These are phyloP conservation scores for Poecile atricapillus DNA, from an alignment of 2,113 vertebrate species.

Conservation along the genomic window DNA sequence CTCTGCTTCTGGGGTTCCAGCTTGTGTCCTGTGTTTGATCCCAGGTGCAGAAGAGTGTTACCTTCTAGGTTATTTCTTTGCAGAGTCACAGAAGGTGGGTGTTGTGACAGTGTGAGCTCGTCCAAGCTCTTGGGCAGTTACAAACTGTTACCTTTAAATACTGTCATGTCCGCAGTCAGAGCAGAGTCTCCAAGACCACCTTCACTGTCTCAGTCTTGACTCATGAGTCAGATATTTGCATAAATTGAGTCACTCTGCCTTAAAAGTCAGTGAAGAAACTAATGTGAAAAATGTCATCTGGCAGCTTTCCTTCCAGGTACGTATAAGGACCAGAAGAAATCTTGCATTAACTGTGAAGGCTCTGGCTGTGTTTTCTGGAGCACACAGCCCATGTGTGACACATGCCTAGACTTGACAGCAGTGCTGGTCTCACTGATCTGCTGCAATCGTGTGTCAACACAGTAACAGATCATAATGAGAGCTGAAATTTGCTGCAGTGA, in stretches of 20 bases:
- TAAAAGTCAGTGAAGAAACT: neutral
- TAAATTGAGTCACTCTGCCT: neutral
- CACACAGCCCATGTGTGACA: neutral
- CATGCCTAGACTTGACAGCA: neutral
- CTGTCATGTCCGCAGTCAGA: neutral
- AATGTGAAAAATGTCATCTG: neutral
- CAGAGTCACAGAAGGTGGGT: neutral
- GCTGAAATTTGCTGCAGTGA: neutral
- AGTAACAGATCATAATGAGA: conserved; percentile 49
- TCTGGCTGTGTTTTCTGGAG: neutral
- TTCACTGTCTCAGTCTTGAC: neutral
- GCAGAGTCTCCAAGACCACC: neutral
- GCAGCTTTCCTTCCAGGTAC: neutral
- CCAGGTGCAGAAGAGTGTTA: neutral
- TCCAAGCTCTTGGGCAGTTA: neutral
- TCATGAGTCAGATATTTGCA: neutral
- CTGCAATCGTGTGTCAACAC: neutral
- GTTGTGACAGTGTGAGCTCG: neutral
- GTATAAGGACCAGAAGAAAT: neutral
- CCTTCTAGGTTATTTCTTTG: neutral
- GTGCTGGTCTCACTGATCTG: neutral
- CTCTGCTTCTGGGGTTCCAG: neutral
- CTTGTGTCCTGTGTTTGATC: neutral
- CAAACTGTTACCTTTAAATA: neutral
- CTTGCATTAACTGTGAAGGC: neutral